Conservation (phyloP, 2,113 vertebrate species). For the Euleptes europaea region DNA sequence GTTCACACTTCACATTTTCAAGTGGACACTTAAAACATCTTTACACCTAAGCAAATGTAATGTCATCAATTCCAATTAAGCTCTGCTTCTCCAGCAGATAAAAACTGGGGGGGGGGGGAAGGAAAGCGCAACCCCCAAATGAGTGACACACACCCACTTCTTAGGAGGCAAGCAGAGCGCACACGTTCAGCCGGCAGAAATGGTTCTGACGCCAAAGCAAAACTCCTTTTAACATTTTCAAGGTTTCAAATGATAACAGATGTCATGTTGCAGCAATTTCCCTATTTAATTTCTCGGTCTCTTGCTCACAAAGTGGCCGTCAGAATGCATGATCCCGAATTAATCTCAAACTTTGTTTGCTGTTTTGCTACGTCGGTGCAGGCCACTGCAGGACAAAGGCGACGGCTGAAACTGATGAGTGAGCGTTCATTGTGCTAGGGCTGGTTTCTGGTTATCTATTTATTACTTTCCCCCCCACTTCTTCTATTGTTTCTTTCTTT, state of each 20-base stretch:
- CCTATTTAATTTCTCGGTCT: conserved; percentile 26
- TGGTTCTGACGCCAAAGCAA: conserved; percentile 7
- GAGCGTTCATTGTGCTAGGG: conserved; percentile 16
- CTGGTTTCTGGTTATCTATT: conserved; percentile 55
- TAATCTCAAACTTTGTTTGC: conserved; percentile 34
- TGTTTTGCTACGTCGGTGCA: conserved; percentile 42
- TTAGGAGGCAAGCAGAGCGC: conserved; percentile 36
- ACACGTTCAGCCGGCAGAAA: conserved; percentile 37
- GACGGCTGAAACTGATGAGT: conserved; percentile 28
- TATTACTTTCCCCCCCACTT: conserved; percentile 53
- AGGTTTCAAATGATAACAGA: not conserved
- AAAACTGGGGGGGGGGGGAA: conserved; percentile 22
- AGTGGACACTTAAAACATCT: not conserved
- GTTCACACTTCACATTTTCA: not conserved
- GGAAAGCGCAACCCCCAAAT: conserved; percentile 15
- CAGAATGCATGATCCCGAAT: not conserved
- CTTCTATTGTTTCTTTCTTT: conserved; percentile 58
- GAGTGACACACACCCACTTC: not conserved
- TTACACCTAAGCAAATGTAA: not conserved
- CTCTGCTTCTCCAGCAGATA: not conserved
- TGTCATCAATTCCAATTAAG: not conserved
- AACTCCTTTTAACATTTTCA: conserved; percentile 8
- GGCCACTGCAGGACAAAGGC: conserved; percentile 46
- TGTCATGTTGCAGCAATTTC: not conserved
- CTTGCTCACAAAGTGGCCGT: conserved; percentile 13